Evolutionary conservation across 2,797 vertebrate species (phyloP).

Genomic region (Scleropages formosus): DNA sequence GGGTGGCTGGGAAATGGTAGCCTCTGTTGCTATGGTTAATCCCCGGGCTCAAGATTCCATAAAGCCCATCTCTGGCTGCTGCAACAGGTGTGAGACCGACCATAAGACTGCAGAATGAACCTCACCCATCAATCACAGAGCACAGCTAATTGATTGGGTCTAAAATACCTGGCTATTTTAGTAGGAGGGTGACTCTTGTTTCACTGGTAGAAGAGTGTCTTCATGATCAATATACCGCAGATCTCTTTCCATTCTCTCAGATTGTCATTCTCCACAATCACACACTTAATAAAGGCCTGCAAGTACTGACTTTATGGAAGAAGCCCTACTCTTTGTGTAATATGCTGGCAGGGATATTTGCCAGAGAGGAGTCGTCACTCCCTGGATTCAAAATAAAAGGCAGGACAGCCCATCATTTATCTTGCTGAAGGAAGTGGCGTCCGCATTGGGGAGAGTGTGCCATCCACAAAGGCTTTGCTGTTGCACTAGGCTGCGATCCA

Average conservation of each 20-base stretch:
- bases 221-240: neutral
- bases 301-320: neutral
- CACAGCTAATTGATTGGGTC: constrained; percentile 15
- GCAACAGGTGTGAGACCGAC: constrained; percentile 21
- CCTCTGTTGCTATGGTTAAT: constrained; percentile 4
- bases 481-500: too few relatives aligned
- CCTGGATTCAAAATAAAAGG: neutral
- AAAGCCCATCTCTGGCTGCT: neutral
- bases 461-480: too few relatives aligned
- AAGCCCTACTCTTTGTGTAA: neutral
- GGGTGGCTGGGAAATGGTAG: neutral
- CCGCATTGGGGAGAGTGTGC: neutral
- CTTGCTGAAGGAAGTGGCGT: neutral
- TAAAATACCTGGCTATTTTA: neutral
- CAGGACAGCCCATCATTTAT: neutral
- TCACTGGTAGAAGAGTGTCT: neutral
- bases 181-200: neutral
- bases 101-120: neutral
- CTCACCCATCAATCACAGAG: neutral
- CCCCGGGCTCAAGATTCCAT: constrained; percentile 11
- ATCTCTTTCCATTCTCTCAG: too few relatives aligned
- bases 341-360: neutral
- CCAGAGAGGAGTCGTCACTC: constrained; percentile 6
- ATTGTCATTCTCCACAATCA: too few relatives aligned
- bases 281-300: neutral